Percentiles rank a stretch among this genome's conserved stretches.
These are phyloP conservation scores for Lophura nycthemera DNA, from an alignment of 2,113 vertebrate species.

Conservation along the genomic window DNA sequence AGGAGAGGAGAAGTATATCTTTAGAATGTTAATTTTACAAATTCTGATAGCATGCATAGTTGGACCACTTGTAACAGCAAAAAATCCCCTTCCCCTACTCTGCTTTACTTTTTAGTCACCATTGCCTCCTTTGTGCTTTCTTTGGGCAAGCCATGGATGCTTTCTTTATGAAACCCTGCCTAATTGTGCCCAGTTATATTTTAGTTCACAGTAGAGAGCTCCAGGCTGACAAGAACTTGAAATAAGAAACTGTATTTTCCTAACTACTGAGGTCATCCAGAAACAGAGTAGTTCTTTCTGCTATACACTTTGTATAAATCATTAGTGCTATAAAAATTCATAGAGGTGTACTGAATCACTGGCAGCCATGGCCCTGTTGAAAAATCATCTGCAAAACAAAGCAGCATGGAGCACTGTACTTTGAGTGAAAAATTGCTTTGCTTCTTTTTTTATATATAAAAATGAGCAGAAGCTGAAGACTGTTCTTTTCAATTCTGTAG, in stretches of 20 bases:
- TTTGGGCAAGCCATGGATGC: background rate
- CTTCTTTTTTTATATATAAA: background rate
- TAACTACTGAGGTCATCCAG: background rate
- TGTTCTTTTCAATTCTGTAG: background rate
- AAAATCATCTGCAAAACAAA: background rate
- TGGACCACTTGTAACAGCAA: background rate
- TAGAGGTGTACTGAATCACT: background rate
- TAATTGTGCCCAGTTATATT: background rate
- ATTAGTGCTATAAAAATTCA: background rate
- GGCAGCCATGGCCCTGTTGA: background rate
- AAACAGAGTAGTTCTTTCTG: background rate
- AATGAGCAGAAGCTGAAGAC: background rate
- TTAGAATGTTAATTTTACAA: background rate
- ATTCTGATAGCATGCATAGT: background rate
- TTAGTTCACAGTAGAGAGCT: background rate
- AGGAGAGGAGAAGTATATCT: rapidly evolving
- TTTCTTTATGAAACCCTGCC: background rate
- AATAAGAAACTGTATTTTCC: background rate
- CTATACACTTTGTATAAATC: background rate
- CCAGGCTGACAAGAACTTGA: background rate
- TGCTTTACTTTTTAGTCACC: background rate
- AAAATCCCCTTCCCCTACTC: background rate
- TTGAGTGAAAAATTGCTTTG: background rate
- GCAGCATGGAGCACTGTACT: rapidly evolving
- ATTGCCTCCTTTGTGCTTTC: background rate